Base-by-base conservation (phyloP, 2,113 vertebrate species). In the Uria lomvia region DNA sequence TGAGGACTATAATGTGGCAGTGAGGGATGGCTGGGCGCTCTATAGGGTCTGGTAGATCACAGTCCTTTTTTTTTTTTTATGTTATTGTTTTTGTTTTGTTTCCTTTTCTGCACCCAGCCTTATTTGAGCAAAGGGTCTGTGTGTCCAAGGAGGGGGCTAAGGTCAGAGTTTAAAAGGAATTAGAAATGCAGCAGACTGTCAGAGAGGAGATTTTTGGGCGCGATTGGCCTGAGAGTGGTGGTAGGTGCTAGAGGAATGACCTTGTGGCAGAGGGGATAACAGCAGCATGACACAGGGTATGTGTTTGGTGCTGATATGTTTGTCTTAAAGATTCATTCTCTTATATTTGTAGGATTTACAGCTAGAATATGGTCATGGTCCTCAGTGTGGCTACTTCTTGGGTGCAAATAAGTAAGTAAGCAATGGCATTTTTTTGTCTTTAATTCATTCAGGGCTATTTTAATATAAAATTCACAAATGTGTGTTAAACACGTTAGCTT, bases 381-480 rank as follows among this genome's bases (percentile, higher is more conserved):
- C 98, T 77, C 98, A 98, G 62, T 97, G 98, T 93, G 97, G 97
- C 93, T 99, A 98, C 97, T 98, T 99, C 20, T 95, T 99, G 95
- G 99, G 99, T 97, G 98, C 98, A 98, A 99, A 99, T 98, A 99
- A 99, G 99, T 99, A 98, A 99, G 99, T 98, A 97, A 97, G 91
- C 60, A 71, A 12, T 0, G 18, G 9, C 20, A 17, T 73, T 87
- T 85, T 85, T 86, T 40, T 74, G 20, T 78, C 42, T 89, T 88
- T 50, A 93, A 55, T 82, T 84, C 16, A 62, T 75, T 93, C 12
- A 60, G 58, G 22, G 66, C 23, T 68, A 15, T 52, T 97, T 85
- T 88, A 75, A 45, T 72, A 36, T 12, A 36, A 79, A 92, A 56
- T 8, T n/a, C 3, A 22, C 27, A 15, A 36, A 29, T 43, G 8